Evolutionary conservation across 2,888 invertebrate genomes (phyloP).

Genomic region (Calameuta filiformis): DNA sequence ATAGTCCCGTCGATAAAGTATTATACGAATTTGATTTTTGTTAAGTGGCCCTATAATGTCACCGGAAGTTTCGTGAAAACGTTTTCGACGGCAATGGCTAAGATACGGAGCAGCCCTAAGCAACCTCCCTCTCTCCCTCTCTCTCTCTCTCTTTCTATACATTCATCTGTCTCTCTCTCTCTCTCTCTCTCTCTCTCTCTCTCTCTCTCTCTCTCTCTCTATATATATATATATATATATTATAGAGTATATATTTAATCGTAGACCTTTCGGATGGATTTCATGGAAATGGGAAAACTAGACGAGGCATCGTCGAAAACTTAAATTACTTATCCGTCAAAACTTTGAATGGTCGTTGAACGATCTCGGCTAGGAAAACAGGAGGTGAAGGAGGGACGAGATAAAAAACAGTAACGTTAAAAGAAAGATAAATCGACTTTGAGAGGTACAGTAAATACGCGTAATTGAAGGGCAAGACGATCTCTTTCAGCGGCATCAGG

Average conservation of each 20-base stretch:
- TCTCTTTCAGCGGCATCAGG: not conserved
- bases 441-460: not conserved
- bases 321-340: constrained; percentile 38
- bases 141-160: too few relatives aligned
- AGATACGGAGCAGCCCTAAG: not conserved
- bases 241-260: not conserved
- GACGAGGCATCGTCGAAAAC: constrained; percentile 27
- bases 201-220: too few relatives aligned
- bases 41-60: not conserved
- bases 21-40: not conserved
- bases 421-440: not conserved
- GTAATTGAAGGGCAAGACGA: not conserved
- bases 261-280: not conserved
- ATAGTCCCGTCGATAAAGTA: not conserved
- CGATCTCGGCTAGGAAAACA: not conserved
- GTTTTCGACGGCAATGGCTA: not conserved
- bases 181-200: too few relatives aligned
- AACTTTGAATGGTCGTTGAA: constrained; percentile 7
- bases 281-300: constrained; percentile 34
- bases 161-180: too few relatives aligned
- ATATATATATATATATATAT: not conserved
- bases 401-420: not conserved
- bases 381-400: not conserved
- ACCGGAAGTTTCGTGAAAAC: not conserved
- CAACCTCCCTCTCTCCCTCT: not conserved